phyloP scores from a whole-genome alignment of 2,113 vertebrate species.

The Phainopepla nitens region DNA sequence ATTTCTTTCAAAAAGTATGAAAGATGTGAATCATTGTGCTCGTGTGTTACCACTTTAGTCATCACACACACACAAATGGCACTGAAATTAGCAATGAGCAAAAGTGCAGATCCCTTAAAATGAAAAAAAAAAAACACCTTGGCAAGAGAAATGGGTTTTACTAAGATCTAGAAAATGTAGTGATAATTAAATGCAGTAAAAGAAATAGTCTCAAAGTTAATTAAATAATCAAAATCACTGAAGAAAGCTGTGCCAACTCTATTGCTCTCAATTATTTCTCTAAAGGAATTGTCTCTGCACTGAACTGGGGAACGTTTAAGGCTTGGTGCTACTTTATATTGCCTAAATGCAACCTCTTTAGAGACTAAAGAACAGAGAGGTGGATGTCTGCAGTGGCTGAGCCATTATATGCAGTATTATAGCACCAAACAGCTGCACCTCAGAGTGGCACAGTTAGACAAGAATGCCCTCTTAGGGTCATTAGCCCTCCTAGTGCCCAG shows the following conservation, averaged over 20 bases:
- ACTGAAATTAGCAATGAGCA: not conserved
- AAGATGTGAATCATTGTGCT: not conserved
- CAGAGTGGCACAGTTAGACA: not conserved
- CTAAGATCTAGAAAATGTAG: not conserved
- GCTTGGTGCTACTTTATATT: not conserved
- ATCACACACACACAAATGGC: not conserved
- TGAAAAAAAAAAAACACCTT: not conserved
- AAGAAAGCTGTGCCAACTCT: not conserved
- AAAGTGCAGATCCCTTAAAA: not conserved
- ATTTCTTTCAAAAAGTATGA: not conserved
- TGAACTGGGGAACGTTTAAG: not conserved
- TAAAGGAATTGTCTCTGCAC: not conserved
- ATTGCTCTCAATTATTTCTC: not conserved
- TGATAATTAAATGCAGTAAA: not conserved
- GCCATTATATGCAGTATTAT: rapidly evolving
- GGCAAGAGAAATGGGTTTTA: not conserved
- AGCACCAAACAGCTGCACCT: not conserved
- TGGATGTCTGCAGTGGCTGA: not conserved
- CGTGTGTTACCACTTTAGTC: not conserved
- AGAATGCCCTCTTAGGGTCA: not conserved
- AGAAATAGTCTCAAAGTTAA: not conserved
- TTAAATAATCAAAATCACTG: not conserved
- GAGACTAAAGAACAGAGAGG: not conserved
- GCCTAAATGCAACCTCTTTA: not conserved
- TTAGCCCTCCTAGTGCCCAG: not conserved